Evolutionary conservation across 2,888 invertebrate genomes (phyloP), one percentile per base, ranked within the genome.

Genomic region (Papilio demoleus): DNA sequence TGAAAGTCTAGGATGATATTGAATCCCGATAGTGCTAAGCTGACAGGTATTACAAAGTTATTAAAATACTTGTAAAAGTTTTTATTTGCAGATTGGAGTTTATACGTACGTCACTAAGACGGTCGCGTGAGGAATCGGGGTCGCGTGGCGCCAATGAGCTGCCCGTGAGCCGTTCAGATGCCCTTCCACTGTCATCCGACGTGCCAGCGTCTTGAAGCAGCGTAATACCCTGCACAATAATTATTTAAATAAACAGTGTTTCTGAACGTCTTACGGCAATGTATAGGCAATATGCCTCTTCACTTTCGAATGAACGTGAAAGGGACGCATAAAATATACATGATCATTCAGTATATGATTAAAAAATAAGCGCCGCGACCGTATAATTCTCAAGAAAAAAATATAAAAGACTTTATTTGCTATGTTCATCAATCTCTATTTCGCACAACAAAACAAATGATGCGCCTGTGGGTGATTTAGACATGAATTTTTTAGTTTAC

Each of bases 151-250:
- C 94, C 84, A 95, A 95, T 73, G 95, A 95, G 90, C 96, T 95
- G 90, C 95, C 95, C 88, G 96, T 95, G 87, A 96, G 94, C 85
- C 96, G 94, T 93, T 96, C 96, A 79, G 96, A 96, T 81, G 96
- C 96, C 89, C 96, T 94, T 82, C 96, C 96, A 93, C 96, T 96
- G 92, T 96, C 96, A 93, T 96, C 96, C 88, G 96, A 96, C 86
- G 96, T 96, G 85, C 96, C 96, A 89, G 96, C 95, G 94, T 96
- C 96, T 88, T 94, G 94, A 87, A 94, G 94, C 90, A 95, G 93
- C 88, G 94, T 94, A 89, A 96, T 94, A 92, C 94, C 95, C 96
- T 96, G 92, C 72, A 93, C 93, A 85, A 85, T 86, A 79, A 80
- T 81, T 79, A 80, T 77, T 65, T 61, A 60, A 69, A 50, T 65